Evolutionary conservation across 2,888 invertebrate genomes (phyloP).

Genomic region (Sialis fuliginosa): DNA sequence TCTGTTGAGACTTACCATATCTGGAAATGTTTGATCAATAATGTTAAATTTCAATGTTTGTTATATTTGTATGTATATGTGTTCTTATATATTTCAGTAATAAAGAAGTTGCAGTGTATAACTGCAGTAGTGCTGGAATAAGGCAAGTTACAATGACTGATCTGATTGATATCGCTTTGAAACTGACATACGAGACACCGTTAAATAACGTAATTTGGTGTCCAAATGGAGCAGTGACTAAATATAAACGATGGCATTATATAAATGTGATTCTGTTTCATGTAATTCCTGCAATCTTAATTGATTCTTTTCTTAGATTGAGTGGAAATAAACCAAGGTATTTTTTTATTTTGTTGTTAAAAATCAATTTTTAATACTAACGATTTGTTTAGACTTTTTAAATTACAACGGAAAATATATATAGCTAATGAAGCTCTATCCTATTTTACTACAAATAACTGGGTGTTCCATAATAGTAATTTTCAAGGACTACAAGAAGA

Average conservation of each 20-base stretch:
- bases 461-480: constrained; percentile 55
- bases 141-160: constrained; percentile 48
- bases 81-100: constrained; percentile 1
- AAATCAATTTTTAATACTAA: too few relatives aligned
- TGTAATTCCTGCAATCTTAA: constrained; percentile 56
- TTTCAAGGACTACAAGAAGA: constrained; percentile 31
- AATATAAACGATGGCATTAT: constrained; percentile 41
- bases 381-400: constrained; percentile 42
- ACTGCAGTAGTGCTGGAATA: constrained; percentile 56
- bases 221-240: constrained; percentile 38
- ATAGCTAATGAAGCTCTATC: constrained; percentile 50
- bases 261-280: constrained; percentile 54
- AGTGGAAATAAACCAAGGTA: constrained; percentile 54
- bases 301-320: constrained; percentile 47
- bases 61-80: neutral
- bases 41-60: too few relatives aligned
- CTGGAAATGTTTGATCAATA: neutral
- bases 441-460: constrained; percentile 59
- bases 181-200: constrained; percentile 35
- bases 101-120: constrained; percentile 47
- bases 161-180: constrained; percentile 36
- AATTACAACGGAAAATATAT: constrained; percentile 65
- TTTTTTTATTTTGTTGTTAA: constrained; percentile 15
- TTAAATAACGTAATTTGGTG: constrained; percentile 54
- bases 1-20: neutral